A percentile compares a stretch with the other conserved stretches of the same genome.
Conservation (phyloP, 1,140 invertebrate genomes). For the Hormaphis cornu region DNA sequence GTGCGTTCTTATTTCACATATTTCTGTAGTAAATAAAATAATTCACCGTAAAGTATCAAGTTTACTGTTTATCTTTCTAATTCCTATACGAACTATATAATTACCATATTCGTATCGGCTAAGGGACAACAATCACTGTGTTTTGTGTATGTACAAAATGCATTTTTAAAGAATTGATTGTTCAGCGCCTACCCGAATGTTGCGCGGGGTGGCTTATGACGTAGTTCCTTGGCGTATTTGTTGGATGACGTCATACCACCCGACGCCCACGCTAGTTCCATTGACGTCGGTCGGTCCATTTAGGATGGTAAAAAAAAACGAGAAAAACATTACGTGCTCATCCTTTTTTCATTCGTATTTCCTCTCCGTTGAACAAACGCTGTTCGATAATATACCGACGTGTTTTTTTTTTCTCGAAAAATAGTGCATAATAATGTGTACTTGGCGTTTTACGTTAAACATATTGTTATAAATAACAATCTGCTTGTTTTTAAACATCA, state of each 20-base stretch:
- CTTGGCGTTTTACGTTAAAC: too few species aligned
- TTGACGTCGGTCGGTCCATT: neutral
- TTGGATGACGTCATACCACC: slow-evolving; percentile 11
- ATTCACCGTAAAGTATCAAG: neutral
- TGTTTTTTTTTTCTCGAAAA: too few species aligned
- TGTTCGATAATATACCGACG: neutral
- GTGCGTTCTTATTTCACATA: too few species aligned
- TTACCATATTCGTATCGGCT: too few species aligned
- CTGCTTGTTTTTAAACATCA: too few species aligned
- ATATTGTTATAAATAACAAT: too few species aligned
- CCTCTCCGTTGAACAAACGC: neutral
- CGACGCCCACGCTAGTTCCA: slow-evolving; percentile 6
- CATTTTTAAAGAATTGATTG: slow-evolving; percentile 16
- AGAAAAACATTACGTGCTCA: neutral
- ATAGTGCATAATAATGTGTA: too few species aligned
- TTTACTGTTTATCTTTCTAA: too few species aligned
- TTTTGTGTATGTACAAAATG: neutral
- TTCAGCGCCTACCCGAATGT: neutral
- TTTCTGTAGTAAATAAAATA: too few species aligned
- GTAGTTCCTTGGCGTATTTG: neutral
- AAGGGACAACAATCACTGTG: neutral
- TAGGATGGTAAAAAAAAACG: neutral
- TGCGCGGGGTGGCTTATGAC: neutral
- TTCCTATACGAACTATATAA: too few species aligned
- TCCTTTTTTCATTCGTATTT: neutral